phyloP scores from a whole-genome alignment of 2,888 invertebrate species.

The Scaptomyza caliginosa region DNA sequence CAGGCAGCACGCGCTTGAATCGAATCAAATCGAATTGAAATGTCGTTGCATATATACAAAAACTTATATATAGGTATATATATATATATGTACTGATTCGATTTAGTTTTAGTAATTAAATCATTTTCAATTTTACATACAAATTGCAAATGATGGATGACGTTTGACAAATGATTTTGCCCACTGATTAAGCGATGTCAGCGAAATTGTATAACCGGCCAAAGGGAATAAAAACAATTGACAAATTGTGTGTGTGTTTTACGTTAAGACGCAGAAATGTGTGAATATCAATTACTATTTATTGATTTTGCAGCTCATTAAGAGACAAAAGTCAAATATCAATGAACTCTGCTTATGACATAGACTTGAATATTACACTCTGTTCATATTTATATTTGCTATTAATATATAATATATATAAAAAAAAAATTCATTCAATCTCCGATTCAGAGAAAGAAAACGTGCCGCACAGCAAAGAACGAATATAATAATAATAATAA shows the following conservation, averaged over 20 bases:
- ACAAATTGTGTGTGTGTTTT: slow-evolving; percentile 26
- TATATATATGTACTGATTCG: slow-evolving; percentile 56
- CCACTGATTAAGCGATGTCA: slow-evolving; percentile 25
- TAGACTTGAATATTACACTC: slow-evolving; percentile 51
- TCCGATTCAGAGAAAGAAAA: slow-evolving; percentile 40
- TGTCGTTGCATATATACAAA: no score
- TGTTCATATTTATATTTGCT: slow-evolving; percentile 47
- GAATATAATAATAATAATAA: neutral
- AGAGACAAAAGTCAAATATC: slow-evolving; percentile 66
- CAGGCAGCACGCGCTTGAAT: slow-evolving; percentile 60
- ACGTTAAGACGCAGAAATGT: neutral
- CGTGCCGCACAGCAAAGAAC: slow-evolving; percentile 47
- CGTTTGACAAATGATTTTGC: slow-evolving; percentile 55
- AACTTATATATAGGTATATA: slow-evolving; percentile 8
- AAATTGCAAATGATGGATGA: slow-evolving; percentile 63
- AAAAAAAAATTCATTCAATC: slow-evolving; percentile 71
- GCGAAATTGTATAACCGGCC: slow-evolving; percentile 54
- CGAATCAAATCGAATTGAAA: slow-evolving; percentile 36
- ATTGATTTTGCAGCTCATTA: slow-evolving; percentile 26
- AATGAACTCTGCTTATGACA: slow-evolving; percentile 74
- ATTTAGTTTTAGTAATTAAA: slow-evolving; percentile 77
- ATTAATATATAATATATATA: slow-evolving; percentile 41
- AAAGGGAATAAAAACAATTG: slow-evolving; percentile 7
- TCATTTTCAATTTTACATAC: slow-evolving; percentile 64
- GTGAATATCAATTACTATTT: neutral